Percentiles rank a stretch among this genome's conserved stretches.
phyloP scores from a whole-genome alignment of 2,113 vertebrate species.

The Mus pahari region DNA sequence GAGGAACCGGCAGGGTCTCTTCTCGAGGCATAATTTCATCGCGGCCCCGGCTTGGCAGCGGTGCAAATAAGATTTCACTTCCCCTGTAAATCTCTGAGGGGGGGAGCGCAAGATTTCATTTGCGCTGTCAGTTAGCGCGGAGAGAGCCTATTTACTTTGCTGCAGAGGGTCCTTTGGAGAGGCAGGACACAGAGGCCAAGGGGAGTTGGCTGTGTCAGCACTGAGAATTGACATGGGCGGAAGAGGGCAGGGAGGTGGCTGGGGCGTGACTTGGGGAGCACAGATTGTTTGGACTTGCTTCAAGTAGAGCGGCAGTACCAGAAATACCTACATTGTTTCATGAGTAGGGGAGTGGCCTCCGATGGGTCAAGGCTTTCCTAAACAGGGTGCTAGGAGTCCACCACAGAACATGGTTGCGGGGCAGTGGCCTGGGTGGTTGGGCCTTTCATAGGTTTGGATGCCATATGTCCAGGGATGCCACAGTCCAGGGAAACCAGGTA shows the following conservation, averaged over 20 bases:
- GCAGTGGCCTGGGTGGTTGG: neutral
- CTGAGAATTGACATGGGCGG: neutral
- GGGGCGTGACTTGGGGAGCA: accelerated
- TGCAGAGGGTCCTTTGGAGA: neutral
- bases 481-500: neutral
- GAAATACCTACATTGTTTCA: neutral
- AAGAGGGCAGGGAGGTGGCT: neutral
- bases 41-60: conserved; percentile 71
- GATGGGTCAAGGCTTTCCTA: neutral
- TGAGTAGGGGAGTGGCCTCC: neutral
- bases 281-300: accelerated
- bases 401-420: neutral
- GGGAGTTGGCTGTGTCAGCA: neutral
- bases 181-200: accelerated
- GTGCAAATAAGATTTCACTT: conserved; percentile 82
- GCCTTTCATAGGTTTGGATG: neutral
- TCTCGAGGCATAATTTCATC: conserved; percentile 68
- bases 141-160: conserved; percentile 48
- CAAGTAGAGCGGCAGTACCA: accelerated
- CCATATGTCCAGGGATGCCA: neutral
- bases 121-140: conserved; percentile 57
- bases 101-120: conserved; percentile 25
- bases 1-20: neutral
- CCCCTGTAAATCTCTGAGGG: conserved; percentile 66
- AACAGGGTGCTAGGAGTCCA: neutral